Evolutionary conservation across 2,113 vertebrate species (phyloP).

Genomic region (Ptychochromis oligacanthus): DNA sequence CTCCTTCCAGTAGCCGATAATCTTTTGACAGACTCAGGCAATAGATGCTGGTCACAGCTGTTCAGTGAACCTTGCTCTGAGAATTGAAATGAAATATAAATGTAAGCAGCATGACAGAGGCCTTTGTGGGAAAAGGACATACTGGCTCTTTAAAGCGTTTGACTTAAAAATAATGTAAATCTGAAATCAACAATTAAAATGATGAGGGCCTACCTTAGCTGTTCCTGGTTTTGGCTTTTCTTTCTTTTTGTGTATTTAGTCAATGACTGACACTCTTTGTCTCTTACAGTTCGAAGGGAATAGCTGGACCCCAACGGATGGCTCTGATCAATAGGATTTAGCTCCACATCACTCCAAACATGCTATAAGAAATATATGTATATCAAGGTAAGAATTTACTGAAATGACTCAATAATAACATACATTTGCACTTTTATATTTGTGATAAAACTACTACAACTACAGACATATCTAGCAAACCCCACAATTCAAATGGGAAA

Average conservation of each 20-base stretch:
- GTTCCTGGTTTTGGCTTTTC: constrained; percentile 39
- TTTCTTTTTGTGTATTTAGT: constrained; percentile 33
- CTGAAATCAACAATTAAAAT: background rate
- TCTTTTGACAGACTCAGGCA: constrained; percentile 31
- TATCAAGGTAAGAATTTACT: background rate
- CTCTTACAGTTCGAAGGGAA: constrained; percentile 47
- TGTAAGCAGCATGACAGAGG: background rate
- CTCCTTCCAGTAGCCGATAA: background rate
- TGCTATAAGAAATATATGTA: constrained; percentile 33
- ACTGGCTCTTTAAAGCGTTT: background rate
- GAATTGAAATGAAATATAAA: background rate
- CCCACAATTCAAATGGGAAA: background rate
- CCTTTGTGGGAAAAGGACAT: background rate
- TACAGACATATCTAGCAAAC: background rate
- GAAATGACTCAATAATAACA: too few species aligned
- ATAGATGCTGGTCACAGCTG: constrained; percentile 23
- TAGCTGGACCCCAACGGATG: constrained; percentile 46
- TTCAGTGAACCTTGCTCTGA: constrained; percentile 32
- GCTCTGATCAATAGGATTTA: constrained; percentile 64
- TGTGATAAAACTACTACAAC: background rate
- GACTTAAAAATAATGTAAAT: background rate
- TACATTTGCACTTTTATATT: background rate
- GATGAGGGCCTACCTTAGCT: constrained; percentile 58
- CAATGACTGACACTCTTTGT: constrained; percentile 45
- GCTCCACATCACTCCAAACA: constrained; percentile 78